Conservation (phyloP, 1,140 invertebrate genomes). For the Monomorium pharaonis region DNA sequence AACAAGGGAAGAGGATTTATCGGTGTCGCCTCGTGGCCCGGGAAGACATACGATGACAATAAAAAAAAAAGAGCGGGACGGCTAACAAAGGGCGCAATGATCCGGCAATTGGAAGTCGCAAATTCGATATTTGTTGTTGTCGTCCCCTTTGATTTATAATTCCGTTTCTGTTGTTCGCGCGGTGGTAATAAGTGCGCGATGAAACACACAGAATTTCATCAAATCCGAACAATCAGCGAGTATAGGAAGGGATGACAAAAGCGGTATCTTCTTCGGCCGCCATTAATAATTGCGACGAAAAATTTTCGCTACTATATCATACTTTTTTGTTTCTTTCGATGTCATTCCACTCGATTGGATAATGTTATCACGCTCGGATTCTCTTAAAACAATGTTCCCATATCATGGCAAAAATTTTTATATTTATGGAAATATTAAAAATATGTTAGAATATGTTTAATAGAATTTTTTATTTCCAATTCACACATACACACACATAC, state of each 20-base stretch:
- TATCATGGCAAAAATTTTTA: not conserved
- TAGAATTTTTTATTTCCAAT: not conserved
- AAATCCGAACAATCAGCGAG: not conserved
- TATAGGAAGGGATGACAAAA: not conserved
- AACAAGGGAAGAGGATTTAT: slow-evolving; percentile 60
- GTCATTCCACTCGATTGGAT: not conserved
- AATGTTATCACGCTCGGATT: not conserved
- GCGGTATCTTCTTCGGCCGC: not conserved
- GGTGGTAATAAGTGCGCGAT: slow-evolving; percentile 14
- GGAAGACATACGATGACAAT: slow-evolving; percentile 24
- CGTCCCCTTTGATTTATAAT: slow-evolving; percentile 22
- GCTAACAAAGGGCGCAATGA: slow-evolving; percentile 43
- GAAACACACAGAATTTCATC: slow-evolving; percentile 1
- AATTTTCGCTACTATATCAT: not conserved
- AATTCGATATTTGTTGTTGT: slow-evolving; percentile 28
- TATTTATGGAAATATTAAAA: not conserved
- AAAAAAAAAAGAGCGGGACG: not conserved
- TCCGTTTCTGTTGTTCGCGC: not conserved
- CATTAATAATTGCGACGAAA: not conserved
- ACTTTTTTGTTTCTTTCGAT: not conserved
- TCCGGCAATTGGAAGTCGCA: slow-evolving; percentile 19
- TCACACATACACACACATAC: not conserved
- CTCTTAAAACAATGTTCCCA: not conserved
- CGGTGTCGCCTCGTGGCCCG: slow-evolving; percentile 30
- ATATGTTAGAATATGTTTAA: not conserved